Evolutionary conservation across 2,113 vertebrate genomes (phyloP).

Genomic region (Scomber scombrus): DNA sequence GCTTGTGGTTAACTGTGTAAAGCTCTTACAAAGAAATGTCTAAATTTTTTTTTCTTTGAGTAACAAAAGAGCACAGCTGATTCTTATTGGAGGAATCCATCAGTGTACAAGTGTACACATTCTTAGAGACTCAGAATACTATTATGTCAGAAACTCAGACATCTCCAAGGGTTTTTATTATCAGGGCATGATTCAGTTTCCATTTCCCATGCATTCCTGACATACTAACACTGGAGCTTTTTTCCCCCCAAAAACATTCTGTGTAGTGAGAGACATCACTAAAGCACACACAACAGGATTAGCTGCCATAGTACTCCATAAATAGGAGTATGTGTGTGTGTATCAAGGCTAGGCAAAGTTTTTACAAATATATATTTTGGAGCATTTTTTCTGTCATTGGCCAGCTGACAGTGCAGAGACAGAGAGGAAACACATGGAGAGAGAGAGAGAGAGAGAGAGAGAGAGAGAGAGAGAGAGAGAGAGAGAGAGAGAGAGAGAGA

Average conservation of each 20-base stretch:
- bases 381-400: too few relatives aligned
- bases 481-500: too few relatives aligned
- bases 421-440: too few relatives aligned
- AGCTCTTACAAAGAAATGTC: neutral
- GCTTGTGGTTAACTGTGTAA: slow-evolving; percentile 8
- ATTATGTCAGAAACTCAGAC: slow-evolving; percentile 14
- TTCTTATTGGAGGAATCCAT: slow-evolving; percentile 31
- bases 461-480: too few relatives aligned
- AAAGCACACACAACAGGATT: slow-evolving; percentile 5
- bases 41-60: neutral
- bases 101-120: neutral
- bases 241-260: neutral
- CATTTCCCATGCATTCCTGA: slow-evolving; percentile 36
- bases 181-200: slow-evolving; percentile 27
- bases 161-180: slow-evolving; percentile 7
- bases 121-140: neutral
- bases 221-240: neutral
- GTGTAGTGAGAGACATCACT: slow-evolving; percentile 11
- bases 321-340: neutral
- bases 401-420: too few relatives aligned
- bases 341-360: too few relatives aligned
- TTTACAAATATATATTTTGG: too few relatives aligned
- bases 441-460: too few relatives aligned
- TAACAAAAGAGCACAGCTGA: neutral
- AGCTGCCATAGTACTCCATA: slow-evolving; percentile 1